Percentiles rank a stretch among this genome's conserved stretches.
Conservation (phyloP, 2,113 vertebrate species). For the Microtus ochrogaster region DNA sequence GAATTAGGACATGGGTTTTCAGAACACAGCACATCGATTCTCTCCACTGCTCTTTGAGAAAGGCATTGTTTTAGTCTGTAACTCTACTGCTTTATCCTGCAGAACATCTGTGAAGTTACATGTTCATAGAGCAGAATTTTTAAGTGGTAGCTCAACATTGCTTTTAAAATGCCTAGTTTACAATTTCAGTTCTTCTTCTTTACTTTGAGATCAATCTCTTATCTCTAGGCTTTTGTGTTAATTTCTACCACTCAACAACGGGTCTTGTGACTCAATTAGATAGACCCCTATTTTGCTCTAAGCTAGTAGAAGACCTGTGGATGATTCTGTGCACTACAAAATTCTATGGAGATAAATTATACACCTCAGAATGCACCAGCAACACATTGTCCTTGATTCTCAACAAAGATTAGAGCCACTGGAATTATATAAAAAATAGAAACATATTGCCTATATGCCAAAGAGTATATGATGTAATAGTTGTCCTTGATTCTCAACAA, state of each 20-base stretch:
- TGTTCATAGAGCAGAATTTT: neutral
- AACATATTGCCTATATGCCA: neutral
- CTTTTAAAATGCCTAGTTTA: constrained; percentile 24
- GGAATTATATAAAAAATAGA: constrained; percentile 22
- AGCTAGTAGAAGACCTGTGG: neutral
- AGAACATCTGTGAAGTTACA: neutral
- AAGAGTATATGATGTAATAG: constrained; percentile 17
- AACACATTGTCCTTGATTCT: constrained; percentile 14
- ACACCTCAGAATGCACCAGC: neutral
- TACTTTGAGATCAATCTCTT: constrained; percentile 36
- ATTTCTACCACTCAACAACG: constrained; percentile 28
- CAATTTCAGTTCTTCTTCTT: neutral
- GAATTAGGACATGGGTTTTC: neutral
- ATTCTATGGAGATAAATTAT: constrained; percentile 47
- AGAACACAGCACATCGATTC: neutral
- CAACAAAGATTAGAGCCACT: constrained; percentile 44
- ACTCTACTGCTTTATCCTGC: neutral
- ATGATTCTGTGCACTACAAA: constrained; percentile 22
- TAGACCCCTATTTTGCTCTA: neutral
- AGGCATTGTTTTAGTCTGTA: neutral
- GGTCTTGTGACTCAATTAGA: neutral
- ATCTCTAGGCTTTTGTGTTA: constrained; percentile 18
- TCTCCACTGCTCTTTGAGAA: neutral
- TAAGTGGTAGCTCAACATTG: neutral
- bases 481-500: constrained; percentile 42